Evolutionary conservation across 2,797 vertebrate genomes (phyloP).

Genomic region (Esox lucius): DNA sequence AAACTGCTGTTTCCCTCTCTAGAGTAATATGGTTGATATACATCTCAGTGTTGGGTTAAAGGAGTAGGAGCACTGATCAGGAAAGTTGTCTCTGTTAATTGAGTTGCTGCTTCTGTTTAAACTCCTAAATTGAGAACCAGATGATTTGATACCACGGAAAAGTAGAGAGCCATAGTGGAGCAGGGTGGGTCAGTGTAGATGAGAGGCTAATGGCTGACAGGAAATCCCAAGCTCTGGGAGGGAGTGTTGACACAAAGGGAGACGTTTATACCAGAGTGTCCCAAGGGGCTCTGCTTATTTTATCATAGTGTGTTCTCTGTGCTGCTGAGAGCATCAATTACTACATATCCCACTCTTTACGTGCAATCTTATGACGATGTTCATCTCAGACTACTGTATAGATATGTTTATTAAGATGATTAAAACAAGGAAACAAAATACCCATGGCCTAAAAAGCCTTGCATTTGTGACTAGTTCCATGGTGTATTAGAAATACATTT

Average conservation of each 20-base stretch:
- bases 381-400: neutral
- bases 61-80: neutral
- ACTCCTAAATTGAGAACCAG: constrained; percentile 30
- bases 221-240: constrained; percentile 23
- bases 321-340: neutral
- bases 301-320: neutral
- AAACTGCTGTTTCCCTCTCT: neutral
- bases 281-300: constrained; percentile 10
- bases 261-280: constrained; percentile 15
- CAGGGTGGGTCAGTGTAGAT: neutral
- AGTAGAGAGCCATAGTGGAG: neutral
- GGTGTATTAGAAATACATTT: neutral
- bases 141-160: constrained; percentile 13
- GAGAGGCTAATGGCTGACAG: constrained; percentile 7
- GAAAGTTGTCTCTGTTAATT: neutral
- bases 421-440: neutral
- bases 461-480: neutral
- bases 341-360: neutral
- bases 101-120: constrained; percentile 2
- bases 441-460: neutral
- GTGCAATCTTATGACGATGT: neutral
- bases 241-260: constrained; percentile 12
- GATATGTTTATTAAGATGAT: neutral
- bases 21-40: neutral
- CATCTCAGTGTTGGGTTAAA: neutral